Evolutionary conservation across 2,888 invertebrate species (phyloP).

Genomic region (Brachynemurus nebulosus): DNA sequence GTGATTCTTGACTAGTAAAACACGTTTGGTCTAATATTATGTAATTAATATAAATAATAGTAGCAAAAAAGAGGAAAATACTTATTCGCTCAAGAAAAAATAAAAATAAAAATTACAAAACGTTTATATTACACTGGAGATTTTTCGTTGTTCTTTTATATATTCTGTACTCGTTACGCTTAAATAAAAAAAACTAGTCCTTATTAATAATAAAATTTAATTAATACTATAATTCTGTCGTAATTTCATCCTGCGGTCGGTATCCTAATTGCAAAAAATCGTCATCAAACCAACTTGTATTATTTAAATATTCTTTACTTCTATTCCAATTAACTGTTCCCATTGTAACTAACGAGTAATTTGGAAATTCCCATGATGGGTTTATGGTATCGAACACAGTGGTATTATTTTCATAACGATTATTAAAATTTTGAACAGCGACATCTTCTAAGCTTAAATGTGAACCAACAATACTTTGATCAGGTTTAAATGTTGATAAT

Average conservation of each 20-base stretch:
- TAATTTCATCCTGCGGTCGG: constrained; percentile 78
- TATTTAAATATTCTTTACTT: constrained; percentile 31
- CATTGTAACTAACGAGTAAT: constrained; percentile 25
- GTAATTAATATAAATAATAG: no score
- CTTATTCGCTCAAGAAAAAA: no score
- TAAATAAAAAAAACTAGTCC: background rate
- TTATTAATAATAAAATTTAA: constrained; percentile 19
- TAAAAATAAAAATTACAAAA: no score
- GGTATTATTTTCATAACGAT: constrained; percentile 8
- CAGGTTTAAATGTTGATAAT: constrained; percentile 33
- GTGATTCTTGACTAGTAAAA: no score
- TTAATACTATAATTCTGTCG: constrained; percentile 59
- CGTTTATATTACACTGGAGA: no score
- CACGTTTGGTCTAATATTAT: no score
- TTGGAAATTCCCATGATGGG: constrained; percentile 38
- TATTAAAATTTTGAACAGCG: constrained; percentile 27
- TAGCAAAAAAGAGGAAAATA: no score
- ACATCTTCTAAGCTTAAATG: constrained; percentile 28
- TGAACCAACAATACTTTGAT: constrained; percentile 27
- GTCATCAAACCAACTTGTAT: constrained; percentile 54
- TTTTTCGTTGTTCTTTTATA: no score
- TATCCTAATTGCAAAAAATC: constrained; percentile 73
- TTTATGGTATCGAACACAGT: constrained; percentile 30
- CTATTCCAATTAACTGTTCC: constrained; percentile 18
- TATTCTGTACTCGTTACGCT: no score